phyloP scores from a whole-genome alignment of 2,888 invertebrate genomes.

The Chymomyza caudatula region DNA sequence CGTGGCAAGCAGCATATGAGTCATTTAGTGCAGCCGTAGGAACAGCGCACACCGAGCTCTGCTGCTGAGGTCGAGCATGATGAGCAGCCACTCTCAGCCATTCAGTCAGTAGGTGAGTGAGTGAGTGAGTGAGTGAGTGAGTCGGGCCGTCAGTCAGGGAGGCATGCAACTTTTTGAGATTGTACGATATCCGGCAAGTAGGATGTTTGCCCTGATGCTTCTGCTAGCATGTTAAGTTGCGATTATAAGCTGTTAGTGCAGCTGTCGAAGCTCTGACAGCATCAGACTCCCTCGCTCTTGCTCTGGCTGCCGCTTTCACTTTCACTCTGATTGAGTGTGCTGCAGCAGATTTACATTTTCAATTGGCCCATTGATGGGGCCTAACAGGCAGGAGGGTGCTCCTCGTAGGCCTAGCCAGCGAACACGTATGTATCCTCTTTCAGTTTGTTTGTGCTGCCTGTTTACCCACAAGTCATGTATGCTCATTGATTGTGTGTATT shows the following conservation, averaged over 20 bases:
- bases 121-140: not conserved
- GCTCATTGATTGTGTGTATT: not conserved
- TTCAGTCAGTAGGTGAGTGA: not conserved
- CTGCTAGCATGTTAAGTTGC: constrained; percentile 71
- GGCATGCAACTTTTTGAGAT: constrained; percentile 41
- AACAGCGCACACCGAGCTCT: constrained; percentile 35
- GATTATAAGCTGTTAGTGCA: constrained; percentile 71
- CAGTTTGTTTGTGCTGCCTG: constrained; percentile 12
- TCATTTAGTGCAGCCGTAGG: constrained; percentile 58
- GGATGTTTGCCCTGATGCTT: constrained; percentile 70
- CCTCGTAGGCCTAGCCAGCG: not conserved
- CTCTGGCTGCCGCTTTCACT: not conserved
- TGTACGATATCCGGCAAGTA: constrained; percentile 69
- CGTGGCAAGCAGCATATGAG: constrained; percentile 34
- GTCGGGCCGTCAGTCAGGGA: constrained; percentile 25
- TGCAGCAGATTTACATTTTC: constrained; percentile 65
- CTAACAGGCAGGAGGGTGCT: not conserved
- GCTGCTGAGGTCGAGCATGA: constrained; percentile 34
- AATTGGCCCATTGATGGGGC: constrained; percentile 56
- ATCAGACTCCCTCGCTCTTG: not conserved
- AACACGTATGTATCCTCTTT: not conserved
- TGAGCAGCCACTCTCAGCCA: not conserved
- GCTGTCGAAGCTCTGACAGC: constrained; percentile 27
- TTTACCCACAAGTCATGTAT: constrained; percentile 5
- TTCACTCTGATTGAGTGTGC: not conserved